Evolutionary conservation across 1,140 invertebrate genomes (phyloP).

Genomic region (Cherax quadricarinatus): DNA sequence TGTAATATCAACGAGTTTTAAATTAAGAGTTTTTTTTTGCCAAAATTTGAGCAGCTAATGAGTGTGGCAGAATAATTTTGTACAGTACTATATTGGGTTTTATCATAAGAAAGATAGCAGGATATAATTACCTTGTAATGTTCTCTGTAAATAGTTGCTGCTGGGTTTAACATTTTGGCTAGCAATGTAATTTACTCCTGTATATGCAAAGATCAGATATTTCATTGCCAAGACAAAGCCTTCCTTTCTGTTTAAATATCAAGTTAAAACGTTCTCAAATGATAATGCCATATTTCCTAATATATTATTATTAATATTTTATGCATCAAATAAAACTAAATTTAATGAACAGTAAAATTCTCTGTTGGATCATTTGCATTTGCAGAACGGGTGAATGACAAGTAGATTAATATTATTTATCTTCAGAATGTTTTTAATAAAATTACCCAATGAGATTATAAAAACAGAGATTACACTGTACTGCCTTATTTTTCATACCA

Average conservation of each 20-base stretch:
- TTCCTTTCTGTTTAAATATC: neutral
- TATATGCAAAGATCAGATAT: neutral
- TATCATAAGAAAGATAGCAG: neutral
- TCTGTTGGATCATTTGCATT: neutral
- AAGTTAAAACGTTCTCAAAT: neutral
- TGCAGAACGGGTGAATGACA: neutral
- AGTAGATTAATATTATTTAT: neutral
- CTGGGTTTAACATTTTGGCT: neutral
- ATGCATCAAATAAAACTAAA: neutral
- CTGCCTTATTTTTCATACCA: neutral
- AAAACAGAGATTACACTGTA: neutral
- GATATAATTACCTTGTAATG: neutral
- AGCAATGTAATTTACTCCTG: neutral
- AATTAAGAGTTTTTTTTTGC: neutral
- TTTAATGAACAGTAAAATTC: neutral
- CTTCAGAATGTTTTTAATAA: neutral
- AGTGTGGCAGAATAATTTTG: neutral
- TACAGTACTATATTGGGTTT: neutral
- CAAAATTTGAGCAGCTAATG: neutral
- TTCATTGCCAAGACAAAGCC: neutral
- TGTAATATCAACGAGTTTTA: neutral
- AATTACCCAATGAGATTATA: neutral
- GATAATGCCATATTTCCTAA: neutral
- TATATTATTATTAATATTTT: neutral
- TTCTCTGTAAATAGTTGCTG: constrained; percentile 12